Evolutionary conservation across 2,888 invertebrate genomes (phyloP), one percentile per base, ranked within the genome.

Genomic region (Liopterus haemorrhoidalis): DNA sequence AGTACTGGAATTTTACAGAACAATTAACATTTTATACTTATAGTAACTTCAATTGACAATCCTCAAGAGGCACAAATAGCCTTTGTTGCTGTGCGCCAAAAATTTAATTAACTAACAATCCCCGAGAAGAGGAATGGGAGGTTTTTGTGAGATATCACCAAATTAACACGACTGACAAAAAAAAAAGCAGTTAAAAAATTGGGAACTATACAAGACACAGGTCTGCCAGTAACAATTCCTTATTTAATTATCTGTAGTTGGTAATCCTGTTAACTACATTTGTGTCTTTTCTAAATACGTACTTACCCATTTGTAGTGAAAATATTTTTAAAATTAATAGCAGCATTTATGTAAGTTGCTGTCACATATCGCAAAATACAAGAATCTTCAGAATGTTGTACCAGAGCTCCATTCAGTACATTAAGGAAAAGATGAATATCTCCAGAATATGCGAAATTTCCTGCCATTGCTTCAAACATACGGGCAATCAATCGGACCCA

Each of bases 401-500:
- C 89, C 32, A 99, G 76, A 0, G 96, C 91, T 0, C 99, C 99
- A 58, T 97, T 97, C 3, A 97, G 72, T 0, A 99, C 99, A 68
- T 97, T 99, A 24, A 99, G 74, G 65, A 99, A 99, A 31, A 99
- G 71, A 62, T 96, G 96, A 41, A 99, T 90, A 63, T 99, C 99
- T 12, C 94, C 89, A 0, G 93, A 92, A 57, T 94, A 93, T 0
- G 94, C 94, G 62, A 96, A 94, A 62, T 95, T 94, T 2, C 93
- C 93, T 1, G 93, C 92, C 94, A 96, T 96, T 0, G 93, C 93
- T 69, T 92, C 92, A 63, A 96, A 96, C 93, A 97, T 93, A 35
- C 93, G 80, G 1, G 92, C 88, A 59, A 96, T 93, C 22, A 97
- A 71, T 51, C 94, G 85, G 2, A 95, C 92, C 99, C 99, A 99